A percentile compares a stretch with the other conserved stretches of the same genome.
These are phyloP conservation scores for Prorops nasuta DNA, from an alignment of 1,140 invertebrate species.

Conservation along the genomic window DNA sequence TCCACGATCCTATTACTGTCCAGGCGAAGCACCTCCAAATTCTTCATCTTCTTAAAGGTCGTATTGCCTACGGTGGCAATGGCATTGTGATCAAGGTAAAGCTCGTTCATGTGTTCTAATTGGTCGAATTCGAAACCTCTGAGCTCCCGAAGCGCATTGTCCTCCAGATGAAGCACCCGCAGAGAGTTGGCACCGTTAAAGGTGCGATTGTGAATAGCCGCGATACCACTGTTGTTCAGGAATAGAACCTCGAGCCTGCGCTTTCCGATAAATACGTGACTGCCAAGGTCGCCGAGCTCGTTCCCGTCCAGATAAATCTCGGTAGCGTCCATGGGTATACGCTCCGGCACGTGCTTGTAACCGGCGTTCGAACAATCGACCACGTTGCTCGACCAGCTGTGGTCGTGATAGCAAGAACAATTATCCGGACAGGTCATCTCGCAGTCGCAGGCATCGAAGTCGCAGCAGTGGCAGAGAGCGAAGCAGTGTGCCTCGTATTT, in stretches of 20 bases:
- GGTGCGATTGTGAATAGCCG: conserved; percentile 81
- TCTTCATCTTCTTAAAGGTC: conserved; percentile 77
- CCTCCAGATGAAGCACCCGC: conserved; percentile 78
- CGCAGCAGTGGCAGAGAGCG: conserved; percentile 89
- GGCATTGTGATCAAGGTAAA: conserved; percentile 85
- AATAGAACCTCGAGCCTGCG: conserved; percentile 84
- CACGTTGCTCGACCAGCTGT: conserved; percentile 90
- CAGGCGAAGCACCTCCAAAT: conserved; percentile 78
- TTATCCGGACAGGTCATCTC: conserved; percentile 93
- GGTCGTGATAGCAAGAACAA: conserved; percentile 92
- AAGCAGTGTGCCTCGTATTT: conserved; percentile 91
- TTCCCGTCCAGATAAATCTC: conserved; percentile 92
- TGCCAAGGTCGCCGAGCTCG: conserved; percentile 80
- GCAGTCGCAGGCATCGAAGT: conserved; percentile 92
- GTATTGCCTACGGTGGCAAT: conserved; percentile 81
- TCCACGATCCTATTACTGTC: conserved; percentile 81
- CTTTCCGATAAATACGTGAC: conserved; percentile 87
- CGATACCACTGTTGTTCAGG: conserved; percentile 85
- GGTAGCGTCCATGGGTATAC: conserved; percentile 92
- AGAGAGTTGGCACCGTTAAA: conserved; percentile 82
- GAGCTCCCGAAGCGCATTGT: conserved; percentile 77
- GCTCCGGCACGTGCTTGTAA: conserved; percentile 77
- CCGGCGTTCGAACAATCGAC: conserved; percentile 84
- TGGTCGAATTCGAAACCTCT: conserved; percentile 82
- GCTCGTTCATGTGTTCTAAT: conserved; percentile 75